Evolutionary conservation across 2,797 vertebrate species (phyloP), one percentile per base, ranked within the genome.

Genomic region (Brotula barbata): DNA sequence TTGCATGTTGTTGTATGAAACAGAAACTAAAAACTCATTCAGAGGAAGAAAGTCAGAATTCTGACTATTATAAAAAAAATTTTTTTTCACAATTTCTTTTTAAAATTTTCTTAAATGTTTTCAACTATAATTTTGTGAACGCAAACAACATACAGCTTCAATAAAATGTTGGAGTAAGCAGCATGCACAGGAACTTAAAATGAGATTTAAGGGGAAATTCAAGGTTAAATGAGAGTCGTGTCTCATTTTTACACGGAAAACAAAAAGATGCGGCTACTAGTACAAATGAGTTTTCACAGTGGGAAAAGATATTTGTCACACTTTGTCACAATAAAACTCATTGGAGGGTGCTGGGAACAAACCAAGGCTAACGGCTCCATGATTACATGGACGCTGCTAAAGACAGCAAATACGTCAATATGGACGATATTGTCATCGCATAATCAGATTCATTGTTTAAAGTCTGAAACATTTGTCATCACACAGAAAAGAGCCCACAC

Each of bases 401-500:
- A 36, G 34, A 10, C 34, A 11, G 9, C 34, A 2, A 11, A 36
- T 6, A 11, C 13, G 34, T 36, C 13, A 36, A 36, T 36, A 14
- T 36, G 13, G 6, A 39, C 39, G 2, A 16, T 34, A 1, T 39
- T 23, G 8, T 31, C 5, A 17, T 31, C 12, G 7, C 5, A 14
- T 37, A 2, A 22, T 19, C 39, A 25, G 28, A 16, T 40, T 36
- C 6, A 4, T 1, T n/a, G 31, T 36, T 44, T 33, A 43, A 34
- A 21, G 11, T 21, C 3, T 33, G 6, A 33, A 6, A 11, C 11
- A 39, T 47, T 61, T 64, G 7, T 55, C 6, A 10, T 59, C 21
- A 1, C n/a, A 37, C 54, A 86, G 83, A 72, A 33, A 73, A 68
- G 1, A 57, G 62, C 23, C 77, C 77, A 4, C 39, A 16, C 37